These are phyloP conservation scores for Epinephelus cyanopodus DNA, from an alignment of 2,113 vertebrate genomes.

Conservation along the genomic window DNA sequence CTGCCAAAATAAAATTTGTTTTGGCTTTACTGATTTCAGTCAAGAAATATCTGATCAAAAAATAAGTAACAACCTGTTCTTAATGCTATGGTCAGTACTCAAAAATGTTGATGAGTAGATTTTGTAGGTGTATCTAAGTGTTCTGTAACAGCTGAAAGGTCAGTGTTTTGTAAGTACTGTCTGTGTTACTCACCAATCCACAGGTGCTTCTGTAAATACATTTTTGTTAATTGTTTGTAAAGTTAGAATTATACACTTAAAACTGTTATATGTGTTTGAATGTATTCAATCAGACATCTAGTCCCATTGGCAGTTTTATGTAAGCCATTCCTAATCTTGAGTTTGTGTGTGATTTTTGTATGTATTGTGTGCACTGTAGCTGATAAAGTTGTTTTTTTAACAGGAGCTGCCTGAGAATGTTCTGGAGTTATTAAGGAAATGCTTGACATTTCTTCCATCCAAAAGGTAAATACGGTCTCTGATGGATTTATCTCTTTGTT, in stretches of 20 bases:
- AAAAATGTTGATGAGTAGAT: not conserved
- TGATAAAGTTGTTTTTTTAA: constrained; percentile 33
- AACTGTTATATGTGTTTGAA: not conserved
- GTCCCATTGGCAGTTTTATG: too few relatives aligned
- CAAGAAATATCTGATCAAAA: not conserved
- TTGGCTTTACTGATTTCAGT: not conserved
- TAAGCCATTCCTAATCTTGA: not conserved
- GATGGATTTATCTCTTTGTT: constrained; percentile 12
- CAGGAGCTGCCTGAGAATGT: constrained; percentile 91
- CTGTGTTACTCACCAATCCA: not conserved
- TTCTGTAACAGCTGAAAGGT: not conserved
- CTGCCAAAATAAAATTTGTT: not conserved
- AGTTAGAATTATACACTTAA: not conserved
- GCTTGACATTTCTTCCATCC: constrained; percentile 93
- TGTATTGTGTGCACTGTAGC: not conserved
- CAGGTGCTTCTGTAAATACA: not conserved
- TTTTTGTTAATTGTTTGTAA: not conserved
- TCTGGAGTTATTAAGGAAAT: constrained; percentile 90
- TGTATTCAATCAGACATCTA: not conserved
- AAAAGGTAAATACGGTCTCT: constrained; percentile 86
- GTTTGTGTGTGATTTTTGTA: not conserved
- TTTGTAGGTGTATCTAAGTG: not conserved
- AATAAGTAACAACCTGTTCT: not conserved
- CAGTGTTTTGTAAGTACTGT: not conserved
- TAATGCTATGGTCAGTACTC: not conserved